Base-by-base conservation (phyloP, 2,113 vertebrate genomes). In the Rutilus rutilus region DNA sequence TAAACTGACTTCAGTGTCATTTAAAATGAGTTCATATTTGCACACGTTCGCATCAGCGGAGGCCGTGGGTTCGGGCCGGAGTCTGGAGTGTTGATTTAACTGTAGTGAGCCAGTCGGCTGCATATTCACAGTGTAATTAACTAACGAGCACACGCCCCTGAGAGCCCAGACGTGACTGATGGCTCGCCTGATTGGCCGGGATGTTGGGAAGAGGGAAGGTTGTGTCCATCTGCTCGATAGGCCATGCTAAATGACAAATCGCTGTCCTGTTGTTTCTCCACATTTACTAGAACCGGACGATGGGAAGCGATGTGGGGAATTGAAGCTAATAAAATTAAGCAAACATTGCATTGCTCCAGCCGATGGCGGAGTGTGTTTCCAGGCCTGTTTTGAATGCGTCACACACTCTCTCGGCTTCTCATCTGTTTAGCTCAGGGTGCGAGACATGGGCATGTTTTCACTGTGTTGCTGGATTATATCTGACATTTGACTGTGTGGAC, bases 71-170 rank as follows among this genome's bases (percentile, higher is more conserved):
- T 15, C 54, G 19, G 54, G 62, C 74, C 82, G 36, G 65, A 64
- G 42, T 78, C 76, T 45, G 64, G 65, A n/a, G 57, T 30, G 57
- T 25, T 89, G 78, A 89, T 90, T 83, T 88, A 87, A 89, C 82
- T 87, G 60, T 9, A 78, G 80, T 45, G 78, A 84, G 78, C 21
- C 52, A 65, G 64, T 78, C 39, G 30, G 36, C 27, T 62, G 84
- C 52, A 87, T 77, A 77, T 89, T 87, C 84, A 85, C 67, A 74
- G 86, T 73, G 57, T 87, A 88, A 91, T 91, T 88, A 90, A 91
- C 87, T 86, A 90, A 89, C 60, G 86, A 91, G 82, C 82, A 78
- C 25, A 60, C 54, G 19, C 54, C 59, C 82, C 82, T 82, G 67
- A 23, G n/a, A 64, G 77, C 77, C 67, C 27, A 60, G 50, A 75